Base-by-base conservation (phyloP, 2,888 invertebrate genomes). In the Sesamia inferens region DNA sequence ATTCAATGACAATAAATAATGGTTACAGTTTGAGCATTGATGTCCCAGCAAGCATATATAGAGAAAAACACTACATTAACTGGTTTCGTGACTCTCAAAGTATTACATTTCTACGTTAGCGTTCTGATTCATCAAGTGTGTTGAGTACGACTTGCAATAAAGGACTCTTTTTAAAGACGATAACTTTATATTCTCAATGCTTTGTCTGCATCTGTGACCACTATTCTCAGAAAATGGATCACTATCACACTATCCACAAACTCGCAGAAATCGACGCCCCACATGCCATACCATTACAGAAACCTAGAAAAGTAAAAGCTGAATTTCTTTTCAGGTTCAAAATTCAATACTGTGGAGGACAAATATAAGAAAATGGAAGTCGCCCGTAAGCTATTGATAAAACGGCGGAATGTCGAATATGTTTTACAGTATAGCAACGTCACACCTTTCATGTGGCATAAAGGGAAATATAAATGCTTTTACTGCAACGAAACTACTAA, bases 391-490 rank as follows among this genome's bases (percentile, higher is more conserved):
- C 90, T 94, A 19, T 87, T 92, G 55, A 86, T 93, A 78, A 96
- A 96, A 85, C 84, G 95, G 47, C 90, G 93, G 5, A 96, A 96
- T 84, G 91, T 96, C 13, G 96, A 96, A 83, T 96, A 95, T 77
- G 92, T 96, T 0, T 87, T 96, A 62, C 94, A 94, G 68, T 95
- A 96, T 81, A 92, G 94, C 70, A 96, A 94, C 76, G 96, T 92
- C 0, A 96, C 95, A 0, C 96, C 96, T 0, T 96, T 96, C 75
- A 90, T 94, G 87, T 96, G 96, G 95, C 92, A 95, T 82, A 95
- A 95, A 74, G 94, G 94, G 2, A 93, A 90, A 79, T 96, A 93
- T 73, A 89, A 93, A 79, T 96, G 96, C 81, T 96, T 96, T 85
- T 96, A 93, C 77, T 96, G 96, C 84, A 84, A 88, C 0, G 94